These are phyloP conservation scores for Synanthedon myopaeformis DNA, from an alignment of 2,888 invertebrate species.

Conservation along the genomic window DNA sequence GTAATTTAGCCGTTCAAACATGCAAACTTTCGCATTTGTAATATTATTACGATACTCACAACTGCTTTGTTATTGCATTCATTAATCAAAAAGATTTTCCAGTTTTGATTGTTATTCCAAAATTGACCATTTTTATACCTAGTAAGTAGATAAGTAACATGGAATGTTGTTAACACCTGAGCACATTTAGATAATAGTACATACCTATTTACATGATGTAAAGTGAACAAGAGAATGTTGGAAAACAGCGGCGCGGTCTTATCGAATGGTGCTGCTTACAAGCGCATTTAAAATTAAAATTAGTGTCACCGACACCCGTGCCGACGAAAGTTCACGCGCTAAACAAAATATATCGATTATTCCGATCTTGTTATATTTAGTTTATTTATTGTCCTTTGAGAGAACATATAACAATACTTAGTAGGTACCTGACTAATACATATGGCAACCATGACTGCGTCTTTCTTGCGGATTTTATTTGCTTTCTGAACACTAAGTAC, in stretches of 20 bases:
- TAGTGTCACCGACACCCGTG: conserved; percentile 43
- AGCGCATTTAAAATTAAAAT: conserved; percentile 63
- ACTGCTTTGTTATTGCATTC: too few relatives aligned
- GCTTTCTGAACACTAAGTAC: too few relatives aligned
- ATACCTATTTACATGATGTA: neutral
- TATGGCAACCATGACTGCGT: too few relatives aligned
- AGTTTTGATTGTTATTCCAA: too few relatives aligned
- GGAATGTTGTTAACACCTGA: neutral
- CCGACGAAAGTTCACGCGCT: conserved; percentile 52
- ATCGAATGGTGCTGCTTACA: conserved; percentile 27
- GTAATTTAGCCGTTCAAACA: too few relatives aligned
- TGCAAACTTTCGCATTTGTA: too few relatives aligned
- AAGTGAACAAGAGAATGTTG: conserved; percentile 1
- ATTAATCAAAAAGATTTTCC: too few relatives aligned
- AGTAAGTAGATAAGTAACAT: neutral
- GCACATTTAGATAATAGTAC: neutral
- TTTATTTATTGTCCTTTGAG: neutral
- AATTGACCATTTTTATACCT: neutral
- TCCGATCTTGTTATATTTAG: conserved; percentile 33
- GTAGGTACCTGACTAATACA: too few relatives aligned
- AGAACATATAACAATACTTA: neutral
- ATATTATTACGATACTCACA: too few relatives aligned
- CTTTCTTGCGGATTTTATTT: too few relatives aligned
- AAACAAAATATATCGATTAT: conserved; percentile 47
- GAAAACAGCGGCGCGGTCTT: conserved; percentile 15